Base-by-base conservation (phyloP, 37 sponge, comb jelly and placozoan genomes). In the Crambe crambe region DNA sequence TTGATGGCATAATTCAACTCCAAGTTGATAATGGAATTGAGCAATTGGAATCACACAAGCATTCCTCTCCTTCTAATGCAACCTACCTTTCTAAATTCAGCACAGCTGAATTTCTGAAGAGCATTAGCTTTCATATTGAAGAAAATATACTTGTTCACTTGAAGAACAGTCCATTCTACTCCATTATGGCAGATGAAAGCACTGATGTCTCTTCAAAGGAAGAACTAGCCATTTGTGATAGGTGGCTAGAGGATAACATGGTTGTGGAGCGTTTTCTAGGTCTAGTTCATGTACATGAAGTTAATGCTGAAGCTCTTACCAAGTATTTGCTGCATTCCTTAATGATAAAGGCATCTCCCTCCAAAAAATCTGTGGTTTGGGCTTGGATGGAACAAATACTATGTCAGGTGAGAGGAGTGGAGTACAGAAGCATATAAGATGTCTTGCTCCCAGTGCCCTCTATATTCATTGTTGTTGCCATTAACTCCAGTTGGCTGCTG, bases 101-200 rank as follows among this genome's bases (percentile, higher is more conserved):
- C 30, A 62, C 56, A 32, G 58, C 56, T 39, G 75, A 83, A 17
- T 37, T 83, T 43, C 69, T 83, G 27, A 62, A 40, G 15, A 82
- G 74, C 57, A 82, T 82, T 73, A 82, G 83, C 23, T 42, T 61
- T 27, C 21, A 42, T 58, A 51, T 80, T 22, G 81, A 82, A 62
- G n/a, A 61, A 42, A 56, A 31, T 37, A 37, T 82, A 32, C 42
- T 82, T 25, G 30, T 42, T 31, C 30, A 65, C 42, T 43, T 82
- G 35, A 83, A 67, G 47, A 37, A 44, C n/a, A 75, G 83, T 36
- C 34, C n/a, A 30, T 65, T 27, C 56, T 70, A 37, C 69, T 84
- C 84, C 21, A 22, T 83, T 40, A 70, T 77, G 85, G 85, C 85
- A 56, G 85, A 84, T 57, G 77, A 84, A 77, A 77, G 85, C 36